Evolutionary conservation across 2,797 vertebrate genomes (phyloP).

Genomic region (Notamacropus eugenii): DNA sequence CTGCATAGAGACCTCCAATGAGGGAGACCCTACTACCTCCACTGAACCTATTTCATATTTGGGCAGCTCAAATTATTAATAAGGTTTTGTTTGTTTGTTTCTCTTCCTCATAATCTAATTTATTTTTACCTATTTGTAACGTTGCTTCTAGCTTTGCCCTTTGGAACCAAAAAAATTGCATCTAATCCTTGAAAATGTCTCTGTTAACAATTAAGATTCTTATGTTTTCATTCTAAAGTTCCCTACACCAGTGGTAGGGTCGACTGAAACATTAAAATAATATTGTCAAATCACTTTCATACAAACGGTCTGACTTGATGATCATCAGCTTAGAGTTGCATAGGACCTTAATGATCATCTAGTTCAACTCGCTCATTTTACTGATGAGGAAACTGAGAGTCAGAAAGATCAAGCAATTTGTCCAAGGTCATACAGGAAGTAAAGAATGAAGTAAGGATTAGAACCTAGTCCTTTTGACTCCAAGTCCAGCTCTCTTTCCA

Average conservation of each 20-base stretch:
- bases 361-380: neutral
- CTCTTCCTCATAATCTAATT: neutral
- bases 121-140: neutral
- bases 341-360: neutral
- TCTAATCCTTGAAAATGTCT: neutral
- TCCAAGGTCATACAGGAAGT: neutral
- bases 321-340: neutral
- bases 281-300: neutral
- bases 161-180: neutral
- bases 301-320: neutral
- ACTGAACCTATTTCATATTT: neutral
- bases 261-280: neutral
- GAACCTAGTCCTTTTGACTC: neutral
- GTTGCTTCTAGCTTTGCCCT: neutral
- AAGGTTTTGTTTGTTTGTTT: neutral
- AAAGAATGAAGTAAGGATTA: neutral
- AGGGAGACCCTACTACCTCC: neutral
- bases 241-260: neutral
- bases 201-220: neutral
- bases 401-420: neutral
- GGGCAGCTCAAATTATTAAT: neutral
- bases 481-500: neutral
- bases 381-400: neutral
- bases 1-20: neutral
- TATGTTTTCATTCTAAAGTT: neutral